phyloP scores from a whole-genome alignment of 1,140 invertebrate genomes.

The Rhizoglyphus robini region DNA sequence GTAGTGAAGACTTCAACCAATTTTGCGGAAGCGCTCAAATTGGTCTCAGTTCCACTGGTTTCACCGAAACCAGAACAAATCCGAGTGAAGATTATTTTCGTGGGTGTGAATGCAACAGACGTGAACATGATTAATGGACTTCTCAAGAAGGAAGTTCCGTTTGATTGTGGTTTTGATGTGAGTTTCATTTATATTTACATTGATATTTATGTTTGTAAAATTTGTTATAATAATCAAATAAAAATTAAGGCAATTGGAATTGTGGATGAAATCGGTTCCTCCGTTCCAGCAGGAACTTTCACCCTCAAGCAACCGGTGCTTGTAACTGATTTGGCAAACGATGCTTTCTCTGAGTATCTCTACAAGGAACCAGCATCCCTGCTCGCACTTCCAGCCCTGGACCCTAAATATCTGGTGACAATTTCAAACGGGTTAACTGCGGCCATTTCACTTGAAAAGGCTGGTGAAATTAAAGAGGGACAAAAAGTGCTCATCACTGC shows the following conservation, averaged over 20 bases:
- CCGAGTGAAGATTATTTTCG: conserved; percentile 15
- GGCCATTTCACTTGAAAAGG: background rate
- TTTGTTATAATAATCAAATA: conserved; percentile 14
- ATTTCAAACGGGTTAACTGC: background rate
- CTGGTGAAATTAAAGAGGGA: conserved; percentile 21
- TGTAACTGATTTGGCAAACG: background rate
- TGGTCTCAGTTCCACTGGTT: too few relatives aligned
- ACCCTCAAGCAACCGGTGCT: background rate
- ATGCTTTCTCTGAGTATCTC: background rate
- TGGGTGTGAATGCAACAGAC: conserved; percentile 18
- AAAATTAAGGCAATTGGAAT: conserved; percentile 29
- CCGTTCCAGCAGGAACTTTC: conserved; percentile 13
- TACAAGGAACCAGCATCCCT: background rate
- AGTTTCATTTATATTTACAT: background rate
- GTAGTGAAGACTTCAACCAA: too few relatives aligned
- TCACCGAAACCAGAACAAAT: conserved; percentile 15
- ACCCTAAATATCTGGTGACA: background rate
- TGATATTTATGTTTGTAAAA: too few relatives aligned
- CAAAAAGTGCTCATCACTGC: conserved; percentile 36
- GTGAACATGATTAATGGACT: too few relatives aligned
- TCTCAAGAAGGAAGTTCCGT: too few relatives aligned
- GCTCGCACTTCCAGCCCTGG: background rate
- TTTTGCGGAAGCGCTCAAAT: too few relatives aligned
- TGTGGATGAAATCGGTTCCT: too few relatives aligned
- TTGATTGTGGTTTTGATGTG: too few relatives aligned